phyloP scores from a whole-genome alignment of 2,888 invertebrate genomes.

The Alviniconcha strummeri region DNA sequence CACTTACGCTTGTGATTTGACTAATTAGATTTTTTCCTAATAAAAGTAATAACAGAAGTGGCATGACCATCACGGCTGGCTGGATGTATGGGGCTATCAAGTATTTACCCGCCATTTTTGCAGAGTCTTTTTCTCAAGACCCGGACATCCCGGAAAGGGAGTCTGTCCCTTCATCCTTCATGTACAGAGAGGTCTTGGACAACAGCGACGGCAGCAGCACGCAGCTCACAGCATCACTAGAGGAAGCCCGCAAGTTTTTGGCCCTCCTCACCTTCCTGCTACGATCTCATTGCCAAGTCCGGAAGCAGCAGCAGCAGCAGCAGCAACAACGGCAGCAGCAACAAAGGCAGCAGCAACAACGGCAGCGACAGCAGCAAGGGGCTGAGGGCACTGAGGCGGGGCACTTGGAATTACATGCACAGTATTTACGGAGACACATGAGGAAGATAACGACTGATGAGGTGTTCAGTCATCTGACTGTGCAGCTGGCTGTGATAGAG shows the following conservation, averaged over 20 bases:
- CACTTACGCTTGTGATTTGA: no score
- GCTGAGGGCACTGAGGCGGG: not conserved
- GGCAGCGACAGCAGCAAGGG: not conserved
- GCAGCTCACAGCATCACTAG: not conserved
- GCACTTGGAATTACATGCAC: conserved; percentile 14
- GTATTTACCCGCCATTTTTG: not conserved
- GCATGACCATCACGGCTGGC: no score
- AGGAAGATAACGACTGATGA: conserved; percentile 34
- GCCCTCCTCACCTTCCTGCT: conserved; percentile 23
- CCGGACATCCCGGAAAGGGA: not conserved
- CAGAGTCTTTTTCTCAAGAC: conserved; percentile 12
- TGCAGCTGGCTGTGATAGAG: conserved; percentile 26
- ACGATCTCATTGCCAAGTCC: conserved; percentile 23
- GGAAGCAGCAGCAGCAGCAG: not conserved
- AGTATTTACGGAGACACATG: conserved; percentile 29
- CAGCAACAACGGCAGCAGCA: not conserved
- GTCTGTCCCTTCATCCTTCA: conserved; percentile 43
- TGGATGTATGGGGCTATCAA: no score
- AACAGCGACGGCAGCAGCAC: not conserved
- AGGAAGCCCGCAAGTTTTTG: conserved; percentile 28
- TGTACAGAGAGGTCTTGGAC: conserved; percentile 50
- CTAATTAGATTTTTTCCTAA: no score
- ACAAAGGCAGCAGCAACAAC: not conserved
- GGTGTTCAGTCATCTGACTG: conserved; percentile 26
- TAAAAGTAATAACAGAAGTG: no score